Percentiles rank a stretch among this genome's conserved stretches.
Evolutionary conservation across 2,113 vertebrate species (phyloP).

Genomic region (Campylomormyrus numenius): DNA sequence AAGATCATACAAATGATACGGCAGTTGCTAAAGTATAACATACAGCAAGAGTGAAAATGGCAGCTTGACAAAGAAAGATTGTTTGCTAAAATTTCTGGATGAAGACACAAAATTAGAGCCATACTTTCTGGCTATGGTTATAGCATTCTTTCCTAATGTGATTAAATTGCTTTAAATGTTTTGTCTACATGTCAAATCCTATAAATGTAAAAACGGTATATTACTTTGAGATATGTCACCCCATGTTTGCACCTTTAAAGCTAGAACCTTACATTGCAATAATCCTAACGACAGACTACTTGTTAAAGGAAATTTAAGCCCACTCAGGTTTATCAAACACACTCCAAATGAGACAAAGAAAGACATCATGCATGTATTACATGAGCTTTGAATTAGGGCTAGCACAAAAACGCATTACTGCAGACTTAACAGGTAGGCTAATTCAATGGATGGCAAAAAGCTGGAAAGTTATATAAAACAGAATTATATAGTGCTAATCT

Average conservation of each 20-base stretch:
- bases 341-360: neutral
- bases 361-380: neutral
- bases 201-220: constrained; percentile 24
- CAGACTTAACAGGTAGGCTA: neutral
- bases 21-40: neutral
- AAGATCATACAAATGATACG: neutral
- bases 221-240: neutral
- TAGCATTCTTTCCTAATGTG: constrained; percentile 30
- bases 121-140: constrained; percentile 21
- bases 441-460: neutral
- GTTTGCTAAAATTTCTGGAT: neutral
- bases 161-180: constrained; percentile 33
- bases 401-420: neutral
- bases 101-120: constrained; percentile 27
- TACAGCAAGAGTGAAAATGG: neutral
- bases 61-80: neutral
- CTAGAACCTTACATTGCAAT: constrained; percentile 19
- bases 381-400: neutral
- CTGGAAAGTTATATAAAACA: neutral
- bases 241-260: neutral
- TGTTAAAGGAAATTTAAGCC: neutral
- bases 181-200: constrained; percentile 38
- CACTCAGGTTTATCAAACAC: constrained; percentile 1
- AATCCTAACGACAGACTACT: neutral
- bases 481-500: neutral